Percentiles rank a stretch among this genome's conserved stretches.
phyloP scores from a whole-genome alignment of 2,888 invertebrate species.

The Bombyx huttoni region DNA sequence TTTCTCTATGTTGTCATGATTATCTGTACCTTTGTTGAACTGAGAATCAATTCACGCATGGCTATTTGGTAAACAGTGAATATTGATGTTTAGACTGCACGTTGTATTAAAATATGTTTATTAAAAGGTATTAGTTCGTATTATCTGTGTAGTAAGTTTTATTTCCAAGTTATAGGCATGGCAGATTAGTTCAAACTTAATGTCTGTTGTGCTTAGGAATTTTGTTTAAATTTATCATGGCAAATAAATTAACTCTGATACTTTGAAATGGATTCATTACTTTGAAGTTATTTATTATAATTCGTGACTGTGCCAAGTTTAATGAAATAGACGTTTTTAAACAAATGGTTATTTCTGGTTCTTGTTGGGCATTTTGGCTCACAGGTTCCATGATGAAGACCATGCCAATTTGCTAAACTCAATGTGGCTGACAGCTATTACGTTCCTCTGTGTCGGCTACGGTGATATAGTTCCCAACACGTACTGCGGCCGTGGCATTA shows the following conservation, averaged over 20 bases:
- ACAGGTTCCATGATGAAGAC: constrained; percentile 97
- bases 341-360: constrained; percentile 63
- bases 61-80: constrained; percentile 54
- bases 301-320: not conserved
- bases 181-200: constrained; percentile 26
- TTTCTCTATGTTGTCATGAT: constrained; percentile 43
- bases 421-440: constrained; percentile 99
- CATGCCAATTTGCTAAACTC: constrained; percentile 99
- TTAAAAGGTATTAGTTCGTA: constrained; percentile 42
- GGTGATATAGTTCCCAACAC: constrained; percentile 99
- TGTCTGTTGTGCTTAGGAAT: constrained; percentile 29
- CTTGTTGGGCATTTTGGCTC: constrained; percentile 71
- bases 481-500: constrained; percentile 99
- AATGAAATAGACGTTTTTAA: constrained; percentile 5
- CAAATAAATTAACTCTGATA: not conserved
- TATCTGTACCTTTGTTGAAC: constrained; percentile 37
- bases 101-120: constrained; percentile 50
- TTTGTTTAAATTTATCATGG: constrained; percentile 10
- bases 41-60: constrained; percentile 52
- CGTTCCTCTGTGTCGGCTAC: constrained; percentile 99
- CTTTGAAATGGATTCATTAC: not conserved
- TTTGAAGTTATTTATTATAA: not conserved
- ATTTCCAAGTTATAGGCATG: constrained; percentile 53
- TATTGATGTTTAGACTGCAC: constrained; percentile 68
- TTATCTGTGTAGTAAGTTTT: constrained; percentile 49